Evolutionary conservation across 2,797 vertebrate species (phyloP).

Genomic region (Chaenodraco wilsoni): DNA sequence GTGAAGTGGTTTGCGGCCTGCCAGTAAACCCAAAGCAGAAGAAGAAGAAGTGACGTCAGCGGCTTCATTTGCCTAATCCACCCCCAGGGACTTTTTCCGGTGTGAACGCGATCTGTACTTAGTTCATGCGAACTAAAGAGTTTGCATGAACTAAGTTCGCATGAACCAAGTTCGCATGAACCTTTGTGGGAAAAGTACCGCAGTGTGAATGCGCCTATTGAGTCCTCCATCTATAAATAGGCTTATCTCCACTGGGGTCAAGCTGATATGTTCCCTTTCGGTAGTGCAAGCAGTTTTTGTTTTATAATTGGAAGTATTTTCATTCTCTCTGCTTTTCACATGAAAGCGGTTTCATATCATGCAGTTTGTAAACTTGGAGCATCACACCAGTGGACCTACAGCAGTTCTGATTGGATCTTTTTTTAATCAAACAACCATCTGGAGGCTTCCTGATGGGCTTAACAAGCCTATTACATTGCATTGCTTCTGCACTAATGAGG

Average conservation of each 20-base stretch:
- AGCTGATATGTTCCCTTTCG: constrained; percentile 26
- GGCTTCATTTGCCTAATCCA: too few species aligned
- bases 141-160: too few species aligned
- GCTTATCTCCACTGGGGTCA: constrained; percentile 44
- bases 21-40: too few species aligned
- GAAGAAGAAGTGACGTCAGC: too few species aligned
- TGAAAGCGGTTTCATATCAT: constrained; percentile 45
- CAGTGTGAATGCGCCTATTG: not conserved
- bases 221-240: constrained; percentile 53
- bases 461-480: constrained; percentile 41
- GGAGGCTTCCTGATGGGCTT: constrained; percentile 43
- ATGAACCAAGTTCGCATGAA: too few species aligned
- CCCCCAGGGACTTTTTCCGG: too few species aligned
- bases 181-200: too few species aligned
- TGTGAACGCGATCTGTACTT: too few species aligned
- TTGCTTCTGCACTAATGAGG: constrained; percentile 35
- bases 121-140: too few species aligned
- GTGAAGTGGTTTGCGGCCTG: too few species aligned
- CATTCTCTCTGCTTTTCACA: constrained; percentile 27
- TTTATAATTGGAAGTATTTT: constrained; percentile 56
- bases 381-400: constrained; percentile 30
- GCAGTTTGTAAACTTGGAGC: constrained; percentile 21
- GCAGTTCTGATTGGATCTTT: constrained; percentile 40
- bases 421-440: constrained; percentile 62
- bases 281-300: constrained; percentile 38